Conservation (phyloP, 1,140 invertebrate genomes). For the Teleogryllus occipitalis region DNA sequence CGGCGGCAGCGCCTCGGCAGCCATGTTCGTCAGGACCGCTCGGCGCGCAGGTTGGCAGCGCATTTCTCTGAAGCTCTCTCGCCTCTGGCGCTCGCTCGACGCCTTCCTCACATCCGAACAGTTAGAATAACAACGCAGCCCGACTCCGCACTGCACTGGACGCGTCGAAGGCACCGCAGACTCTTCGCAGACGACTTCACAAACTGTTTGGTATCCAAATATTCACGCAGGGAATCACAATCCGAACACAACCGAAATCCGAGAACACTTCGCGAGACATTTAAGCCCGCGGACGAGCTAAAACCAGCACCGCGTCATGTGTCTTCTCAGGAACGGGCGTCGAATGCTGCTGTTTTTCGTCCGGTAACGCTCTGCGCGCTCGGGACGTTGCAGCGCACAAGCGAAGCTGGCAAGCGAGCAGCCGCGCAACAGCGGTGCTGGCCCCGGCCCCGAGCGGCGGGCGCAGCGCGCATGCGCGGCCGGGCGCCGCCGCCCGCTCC, state of each 20-base stretch:
- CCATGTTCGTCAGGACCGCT: neutral
- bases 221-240: neutral
- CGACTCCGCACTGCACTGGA: neutral
- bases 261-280: neutral
- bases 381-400: too few species aligned
- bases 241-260: neutral
- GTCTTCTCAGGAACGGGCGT: neutral
- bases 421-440: too few species aligned
- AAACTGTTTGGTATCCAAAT: constrained; percentile 5
- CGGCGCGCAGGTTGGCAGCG: neutral
- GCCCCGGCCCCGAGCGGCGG: too few species aligned
- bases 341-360: too few species aligned
- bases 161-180: too few species aligned
- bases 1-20: neutral
- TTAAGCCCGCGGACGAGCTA: neutral
- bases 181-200: neutral
- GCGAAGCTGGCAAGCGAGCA: too few species aligned
- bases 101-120: neutral
- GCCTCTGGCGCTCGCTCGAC: neutral
- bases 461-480: too few species aligned
- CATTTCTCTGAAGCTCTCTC: neutral
- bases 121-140: neutral
- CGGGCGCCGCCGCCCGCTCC: too few species aligned
- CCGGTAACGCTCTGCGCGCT: too few species aligned
- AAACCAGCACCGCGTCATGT: neutral